A percentile compares a stretch with the other conserved stretches of the same genome.
Evolutionary conservation across 2,113 vertebrate genomes (phyloP).

Genomic region (Alligator sinensis): DNA sequence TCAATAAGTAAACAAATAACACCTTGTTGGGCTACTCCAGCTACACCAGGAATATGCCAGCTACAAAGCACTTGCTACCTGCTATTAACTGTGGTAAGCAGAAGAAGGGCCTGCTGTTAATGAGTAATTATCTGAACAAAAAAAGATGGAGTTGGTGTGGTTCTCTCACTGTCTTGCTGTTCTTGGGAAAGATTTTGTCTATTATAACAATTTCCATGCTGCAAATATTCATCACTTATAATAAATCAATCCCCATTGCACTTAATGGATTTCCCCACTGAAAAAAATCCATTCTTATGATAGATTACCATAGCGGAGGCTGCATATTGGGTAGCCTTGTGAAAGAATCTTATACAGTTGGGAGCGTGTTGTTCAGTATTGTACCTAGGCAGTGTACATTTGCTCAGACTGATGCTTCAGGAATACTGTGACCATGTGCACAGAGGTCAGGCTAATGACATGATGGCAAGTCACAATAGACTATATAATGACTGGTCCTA

Average conservation of each 20-base stretch:
- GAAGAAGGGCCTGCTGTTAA: neutral
- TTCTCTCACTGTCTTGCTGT: neutral
- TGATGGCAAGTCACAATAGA: neutral
- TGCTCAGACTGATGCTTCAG: neutral
- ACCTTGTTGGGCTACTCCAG: neutral
- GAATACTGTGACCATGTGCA: neutral
- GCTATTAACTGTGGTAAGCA: neutral
- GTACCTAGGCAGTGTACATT: neutral
- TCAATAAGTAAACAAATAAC: constrained; percentile 33
- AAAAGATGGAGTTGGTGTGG: neutral
- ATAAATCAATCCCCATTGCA: neutral
- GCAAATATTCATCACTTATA: neutral
- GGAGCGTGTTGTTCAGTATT: neutral
- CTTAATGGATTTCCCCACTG: accelerated
- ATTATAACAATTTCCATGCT: neutral
- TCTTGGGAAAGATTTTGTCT: neutral
- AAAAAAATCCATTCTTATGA: neutral
- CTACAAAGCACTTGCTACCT: constrained; percentile 24
- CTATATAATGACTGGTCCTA: neutral
- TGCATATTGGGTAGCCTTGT: neutral
- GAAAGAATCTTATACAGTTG: accelerated
- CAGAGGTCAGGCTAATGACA: neutral
- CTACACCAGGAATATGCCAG: neutral
- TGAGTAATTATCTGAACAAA: neutral
- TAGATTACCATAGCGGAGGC: neutral